Evolutionary conservation across 1,140 invertebrate species (phyloP).

Genomic region (Samia ricini): DNA sequence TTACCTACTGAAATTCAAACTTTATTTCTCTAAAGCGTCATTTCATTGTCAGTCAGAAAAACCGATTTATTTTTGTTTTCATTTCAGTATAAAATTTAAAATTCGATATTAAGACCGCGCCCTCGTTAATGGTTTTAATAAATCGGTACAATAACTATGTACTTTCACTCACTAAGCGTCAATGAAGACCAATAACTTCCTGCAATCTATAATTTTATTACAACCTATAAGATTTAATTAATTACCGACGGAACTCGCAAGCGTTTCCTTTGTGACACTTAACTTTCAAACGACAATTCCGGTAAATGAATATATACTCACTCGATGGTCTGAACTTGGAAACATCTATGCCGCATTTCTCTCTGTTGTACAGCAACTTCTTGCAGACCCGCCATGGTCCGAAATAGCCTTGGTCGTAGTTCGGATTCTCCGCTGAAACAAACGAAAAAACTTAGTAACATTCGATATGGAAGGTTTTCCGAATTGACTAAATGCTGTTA

Average conservation of each 20-base stretch:
- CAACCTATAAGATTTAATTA: not conserved
- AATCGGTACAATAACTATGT: not conserved
- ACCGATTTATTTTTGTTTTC: no score
- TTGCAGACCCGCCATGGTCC: constrained; percentile 92
- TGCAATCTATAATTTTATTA: not conserved
- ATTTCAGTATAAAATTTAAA: no score
- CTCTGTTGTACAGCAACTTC: constrained; percentile 86
- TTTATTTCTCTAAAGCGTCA: no score
- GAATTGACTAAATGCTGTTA: no score
- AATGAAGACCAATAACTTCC: not conserved
- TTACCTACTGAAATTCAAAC: no score
- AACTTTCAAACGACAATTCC: constrained; percentile 10
- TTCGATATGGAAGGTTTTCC: not conserved
- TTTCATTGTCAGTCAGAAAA: no score
- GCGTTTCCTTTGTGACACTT: not conserved
- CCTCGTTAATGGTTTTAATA: not conserved
- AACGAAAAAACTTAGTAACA: constrained; percentile 27
- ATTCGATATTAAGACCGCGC: no score
- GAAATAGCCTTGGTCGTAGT: constrained; percentile 87
- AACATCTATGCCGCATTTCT: constrained; percentile 87
- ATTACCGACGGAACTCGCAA: not conserved
- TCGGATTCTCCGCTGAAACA: constrained; percentile 78
- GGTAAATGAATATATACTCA: constrained; percentile 76
- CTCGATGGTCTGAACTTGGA: constrained; percentile 87
- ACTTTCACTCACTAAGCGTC: not conserved